Conservation (phyloP, 2,888 invertebrate genomes). For the Nysson spinosus region DNA sequence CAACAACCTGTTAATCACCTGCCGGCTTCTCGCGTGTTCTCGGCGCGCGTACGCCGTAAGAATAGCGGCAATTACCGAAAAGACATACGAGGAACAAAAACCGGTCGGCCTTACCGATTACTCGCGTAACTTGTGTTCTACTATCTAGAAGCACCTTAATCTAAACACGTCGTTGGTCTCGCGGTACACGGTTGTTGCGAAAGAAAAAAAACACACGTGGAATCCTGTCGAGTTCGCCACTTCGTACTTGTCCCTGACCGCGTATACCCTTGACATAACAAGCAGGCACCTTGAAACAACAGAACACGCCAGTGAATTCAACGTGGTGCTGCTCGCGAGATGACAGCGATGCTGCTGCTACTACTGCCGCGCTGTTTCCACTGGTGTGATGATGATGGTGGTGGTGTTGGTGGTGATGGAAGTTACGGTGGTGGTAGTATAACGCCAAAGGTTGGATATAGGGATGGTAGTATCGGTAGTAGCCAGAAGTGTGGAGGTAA, state of each 20-base stretch:
- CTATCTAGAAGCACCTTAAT: too few relatives aligned
- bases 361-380: slow-evolving; percentile 27
- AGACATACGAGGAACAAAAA: slow-evolving; percentile 25
- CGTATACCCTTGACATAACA: background rate
- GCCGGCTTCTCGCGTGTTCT: slow-evolving; percentile 34
- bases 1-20: slow-evolving; percentile 61
- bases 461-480: slow-evolving; percentile 26
- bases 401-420: slow-evolving; percentile 27
- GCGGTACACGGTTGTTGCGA: too few relatives aligned
- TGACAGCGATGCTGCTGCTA: slow-evolving; percentile 36
- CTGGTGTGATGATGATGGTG: slow-evolving; percentile 23
- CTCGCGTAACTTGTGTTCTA: too few relatives aligned
- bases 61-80: too few relatives aligned
- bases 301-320: background rate
- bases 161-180: too few relatives aligned
- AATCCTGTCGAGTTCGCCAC: too few relatives aligned
- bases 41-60: slow-evolving; percentile 29
- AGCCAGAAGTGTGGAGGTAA: slow-evolving; percentile 24
- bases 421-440: slow-evolving; percentile 13
- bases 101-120: background rate
- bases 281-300: background rate
- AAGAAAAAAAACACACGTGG: too few relatives aligned
- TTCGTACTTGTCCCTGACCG: too few relatives aligned
- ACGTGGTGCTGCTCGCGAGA: slow-evolving; percentile 26
- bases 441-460: slow-evolving; percentile 2